Percentiles rank a stretch among this genome's conserved stretches.
These are phyloP conservation scores for Pachyramphus minor DNA, from an alignment of 2,113 vertebrate species.

Conservation along the genomic window DNA sequence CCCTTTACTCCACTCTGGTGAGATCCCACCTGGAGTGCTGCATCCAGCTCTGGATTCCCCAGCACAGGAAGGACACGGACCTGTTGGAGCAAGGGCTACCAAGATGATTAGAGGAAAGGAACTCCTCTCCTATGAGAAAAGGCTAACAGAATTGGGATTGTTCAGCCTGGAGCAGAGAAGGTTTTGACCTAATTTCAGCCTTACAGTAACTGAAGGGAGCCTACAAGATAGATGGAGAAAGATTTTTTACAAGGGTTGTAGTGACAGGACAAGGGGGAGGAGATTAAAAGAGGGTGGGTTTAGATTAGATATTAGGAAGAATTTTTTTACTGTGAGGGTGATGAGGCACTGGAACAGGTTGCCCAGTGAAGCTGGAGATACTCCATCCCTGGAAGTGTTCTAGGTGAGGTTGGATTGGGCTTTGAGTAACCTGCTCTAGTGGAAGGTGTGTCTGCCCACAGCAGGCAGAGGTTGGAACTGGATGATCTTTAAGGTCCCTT, in stretches of 20 bases:
- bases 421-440: background rate
- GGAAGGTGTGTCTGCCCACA: background rate
- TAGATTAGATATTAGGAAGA: background rate
- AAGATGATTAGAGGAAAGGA: background rate
- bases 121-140: background rate
- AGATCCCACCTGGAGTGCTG: background rate
- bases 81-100: background rate
- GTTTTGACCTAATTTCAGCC: background rate
- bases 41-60: background rate
- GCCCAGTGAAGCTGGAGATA: background rate
- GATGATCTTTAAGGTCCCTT: background rate
- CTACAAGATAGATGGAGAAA: background rate
- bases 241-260: background rate
- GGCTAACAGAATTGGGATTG: background rate
- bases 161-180: background rate
- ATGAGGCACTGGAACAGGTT: background rate
- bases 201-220: background rate
- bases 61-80: background rate
- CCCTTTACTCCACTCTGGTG: background rate
- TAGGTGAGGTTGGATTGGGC: background rate
- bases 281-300: background rate
- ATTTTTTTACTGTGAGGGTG: background rate
- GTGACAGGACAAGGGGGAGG: background rate
- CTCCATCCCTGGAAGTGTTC: background rate
- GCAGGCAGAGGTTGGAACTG: accelerated